Conservation (phyloP, 2,888 invertebrate genomes). For the Melanophora roralis region DNA sequence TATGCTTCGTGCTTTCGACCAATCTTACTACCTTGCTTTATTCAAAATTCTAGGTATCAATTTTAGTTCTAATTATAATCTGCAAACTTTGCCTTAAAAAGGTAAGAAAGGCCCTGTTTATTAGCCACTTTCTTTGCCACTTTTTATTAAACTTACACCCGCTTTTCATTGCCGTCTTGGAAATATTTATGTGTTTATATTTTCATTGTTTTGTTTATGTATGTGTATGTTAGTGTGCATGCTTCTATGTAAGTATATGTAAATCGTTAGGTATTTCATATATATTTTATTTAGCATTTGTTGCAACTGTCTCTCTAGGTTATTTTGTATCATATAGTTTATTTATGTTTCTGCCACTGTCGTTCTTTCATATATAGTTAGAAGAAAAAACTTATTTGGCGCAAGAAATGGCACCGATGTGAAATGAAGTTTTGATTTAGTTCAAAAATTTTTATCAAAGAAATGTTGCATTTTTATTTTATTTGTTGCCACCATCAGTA, state of each 20-base stretch:
- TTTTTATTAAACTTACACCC: constrained; percentile 39
- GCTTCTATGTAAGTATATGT: constrained; percentile 68
- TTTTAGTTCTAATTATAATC: too few relatives aligned
- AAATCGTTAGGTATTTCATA: constrained; percentile 33
- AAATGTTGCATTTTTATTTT: constrained; percentile 68
- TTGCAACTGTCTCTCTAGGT: constrained; percentile 64
- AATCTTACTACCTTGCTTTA: too few relatives aligned
- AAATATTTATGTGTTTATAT: constrained; percentile 8
- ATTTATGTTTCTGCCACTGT: constrained; percentile 22
- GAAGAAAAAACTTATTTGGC: constrained; percentile 59
- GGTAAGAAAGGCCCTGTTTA: neutral
- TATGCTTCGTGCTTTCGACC: too few relatives aligned
- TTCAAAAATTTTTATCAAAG: constrained; percentile 76
- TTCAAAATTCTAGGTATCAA: too few relatives aligned
- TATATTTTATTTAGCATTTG: constrained; percentile 59
- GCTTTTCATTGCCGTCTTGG: constrained; percentile 23
- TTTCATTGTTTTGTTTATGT: constrained; percentile 69
- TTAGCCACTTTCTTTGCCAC: neutral
- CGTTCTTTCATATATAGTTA: constrained; percentile 18
- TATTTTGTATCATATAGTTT: constrained; percentile 46
- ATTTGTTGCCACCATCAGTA: constrained; percentile 50
- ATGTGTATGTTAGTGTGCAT: constrained; percentile 65
- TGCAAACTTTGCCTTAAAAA: too few relatives aligned
- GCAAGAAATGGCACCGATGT: constrained; percentile 76
- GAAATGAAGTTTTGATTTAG: constrained; percentile 77